These are phyloP conservation scores for Chaetophractus vellerosus DNA, from an alignment of 2,797 vertebrate genomes.

Conservation along the genomic window DNA sequence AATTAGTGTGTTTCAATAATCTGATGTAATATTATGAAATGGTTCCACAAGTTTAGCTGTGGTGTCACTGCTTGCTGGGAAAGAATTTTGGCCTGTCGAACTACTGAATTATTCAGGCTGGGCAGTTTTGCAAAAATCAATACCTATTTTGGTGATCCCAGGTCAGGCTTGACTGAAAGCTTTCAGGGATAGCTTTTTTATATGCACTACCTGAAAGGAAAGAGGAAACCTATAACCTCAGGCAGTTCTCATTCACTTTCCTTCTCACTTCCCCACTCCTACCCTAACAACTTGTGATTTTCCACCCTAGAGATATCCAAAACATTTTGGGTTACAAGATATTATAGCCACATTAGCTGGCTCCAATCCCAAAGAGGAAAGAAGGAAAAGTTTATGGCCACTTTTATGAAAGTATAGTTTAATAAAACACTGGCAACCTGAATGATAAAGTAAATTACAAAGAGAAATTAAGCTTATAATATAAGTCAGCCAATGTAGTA, in stretches of 20 bases:
- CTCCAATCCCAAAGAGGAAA: slow-evolving; percentile 38
- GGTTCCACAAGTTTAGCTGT: not conserved
- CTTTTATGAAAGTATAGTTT: slow-evolving; percentile 46
- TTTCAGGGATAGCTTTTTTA: not conserved
- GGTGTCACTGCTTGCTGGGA: not conserved
- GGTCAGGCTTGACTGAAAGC: not conserved
- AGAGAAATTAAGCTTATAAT: slow-evolving; percentile 22
- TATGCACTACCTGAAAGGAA: not conserved
- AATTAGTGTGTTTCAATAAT: not conserved
- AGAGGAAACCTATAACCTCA: not conserved
- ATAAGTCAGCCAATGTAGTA: not conserved
- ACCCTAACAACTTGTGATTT: not conserved
- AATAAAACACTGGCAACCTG: slow-evolving; percentile 25
- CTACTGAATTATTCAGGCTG: not conserved
- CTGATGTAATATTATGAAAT: not conserved
- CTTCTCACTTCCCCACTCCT: too few species aligned
- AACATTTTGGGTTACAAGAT: not conserved
- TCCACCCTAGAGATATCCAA: not conserved
- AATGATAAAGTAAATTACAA: slow-evolving; percentile 44
- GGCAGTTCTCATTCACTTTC: not conserved
- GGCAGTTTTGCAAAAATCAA: slow-evolving; percentile 28
- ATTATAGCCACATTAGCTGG: not conserved
- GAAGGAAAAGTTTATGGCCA: not conserved
- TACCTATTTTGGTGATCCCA: not conserved
- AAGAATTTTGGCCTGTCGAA: not conserved